Base-by-base conservation (phyloP, 2,888 invertebrate species). In the Onthophagus sagittarius region DNA sequence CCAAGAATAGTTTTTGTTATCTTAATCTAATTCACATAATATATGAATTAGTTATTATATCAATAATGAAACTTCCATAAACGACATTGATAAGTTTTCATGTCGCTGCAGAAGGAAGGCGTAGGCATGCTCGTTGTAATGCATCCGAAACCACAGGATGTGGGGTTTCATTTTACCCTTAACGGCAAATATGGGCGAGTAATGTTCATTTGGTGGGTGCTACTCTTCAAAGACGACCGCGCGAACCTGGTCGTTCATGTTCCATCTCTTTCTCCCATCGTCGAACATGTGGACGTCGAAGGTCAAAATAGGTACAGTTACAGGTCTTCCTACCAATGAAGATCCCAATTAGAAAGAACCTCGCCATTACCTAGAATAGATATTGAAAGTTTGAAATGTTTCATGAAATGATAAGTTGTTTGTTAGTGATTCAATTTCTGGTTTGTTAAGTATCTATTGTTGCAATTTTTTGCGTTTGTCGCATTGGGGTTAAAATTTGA, bases 71-170 rank as follows among this genome's bases (percentile, higher is more conserved):
- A n/a, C n/a, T n/a, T n/a, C n/a, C n/a, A n/a, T n/a, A n/a, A n/a
- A n/a, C n/a, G n/a, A n/a, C n/a, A n/a, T n/a, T 33, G 7, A 53
- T 53, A 53, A 11, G 39, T 53, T 53, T 53, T 53, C 5, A 53
- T 53, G 74, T 73, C 75, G 76, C 76, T 78, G 76, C 76, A 77
- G 76, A 77, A 75, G 75, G 74, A 78, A 77, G 77, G 77, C 79
- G 79, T 79, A 80, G 80, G 79, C 78, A 79, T 78, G 80, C 80
- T 79, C 79, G 81, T 81, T 80, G 80, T 80, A 81, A 82, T 81
- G 82, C 82, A 81, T 79, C 81, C 81, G 78, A 79, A 80, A 79
- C 81, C 80, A 80, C 81, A 80, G 81, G 80, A 80, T 81, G 80
- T 81, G 80, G 79, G 80, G 82, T 80, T 81, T 82, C 81, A 81